Conservation (phyloP, 2,797 vertebrate species). For the Gallinago stenura region DNA sequence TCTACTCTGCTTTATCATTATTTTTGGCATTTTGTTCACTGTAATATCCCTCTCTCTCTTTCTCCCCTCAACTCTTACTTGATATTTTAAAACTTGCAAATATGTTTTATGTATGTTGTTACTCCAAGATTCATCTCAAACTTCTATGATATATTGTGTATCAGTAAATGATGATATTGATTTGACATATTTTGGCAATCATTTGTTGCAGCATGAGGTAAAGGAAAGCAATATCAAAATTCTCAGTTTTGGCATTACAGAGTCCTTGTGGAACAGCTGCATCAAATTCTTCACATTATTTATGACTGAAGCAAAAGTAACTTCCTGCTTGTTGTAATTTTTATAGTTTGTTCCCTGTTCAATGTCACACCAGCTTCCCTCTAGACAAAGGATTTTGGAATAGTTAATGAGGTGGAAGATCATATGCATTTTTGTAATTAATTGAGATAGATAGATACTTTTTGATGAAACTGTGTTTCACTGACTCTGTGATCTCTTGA, state of each 20-base stretch:
- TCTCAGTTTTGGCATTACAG: neutral
- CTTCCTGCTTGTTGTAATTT: constrained; percentile 5
- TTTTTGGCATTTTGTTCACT: neutral
- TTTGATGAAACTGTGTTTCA: neutral
- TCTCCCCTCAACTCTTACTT: neutral
- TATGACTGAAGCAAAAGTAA: neutral
- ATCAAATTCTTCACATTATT: neutral
- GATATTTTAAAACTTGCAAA: neutral
- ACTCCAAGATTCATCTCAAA: neutral
- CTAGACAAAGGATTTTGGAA: neutral
- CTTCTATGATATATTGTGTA: neutral
- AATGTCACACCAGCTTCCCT: neutral
- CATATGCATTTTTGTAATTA: neutral
- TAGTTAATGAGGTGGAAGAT: neutral
- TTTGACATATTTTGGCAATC: neutral
- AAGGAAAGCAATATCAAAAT: neutral
- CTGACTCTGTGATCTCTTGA: neutral
- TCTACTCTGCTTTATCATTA: neutral
- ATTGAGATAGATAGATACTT: neutral
- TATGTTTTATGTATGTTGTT: neutral
- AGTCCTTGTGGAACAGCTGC: neutral
- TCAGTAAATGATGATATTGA: neutral
- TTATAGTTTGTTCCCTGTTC: neutral
- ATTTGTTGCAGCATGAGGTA: neutral
- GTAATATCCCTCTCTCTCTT: neutral